Evolutionary conservation across 2,888 invertebrate genomes (phyloP), one percentile per base, ranked within the genome.

Genomic region (Platynereis dumerilii): DNA sequence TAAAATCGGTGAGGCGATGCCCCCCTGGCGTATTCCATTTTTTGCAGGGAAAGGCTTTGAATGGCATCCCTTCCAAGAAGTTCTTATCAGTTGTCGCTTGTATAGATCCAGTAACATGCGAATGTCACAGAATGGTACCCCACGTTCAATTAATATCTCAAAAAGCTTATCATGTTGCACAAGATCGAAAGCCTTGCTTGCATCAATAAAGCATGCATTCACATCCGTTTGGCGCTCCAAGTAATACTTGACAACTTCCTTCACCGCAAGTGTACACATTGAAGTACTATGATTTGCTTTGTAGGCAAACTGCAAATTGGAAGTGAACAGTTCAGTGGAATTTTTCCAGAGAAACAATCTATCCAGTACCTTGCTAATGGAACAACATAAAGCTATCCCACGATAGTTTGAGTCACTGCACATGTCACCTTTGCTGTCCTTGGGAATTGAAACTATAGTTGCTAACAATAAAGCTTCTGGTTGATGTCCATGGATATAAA

Each of bases 1-100:
- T n/a, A 48, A 48, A n/a, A 48, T 22, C n/a, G 48, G n/a, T n/a
- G 48, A n/a, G n/a, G 22, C 22, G 22, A 48, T 48, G 3, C 48
- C 48, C 48, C 48, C 48, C n/a, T 48, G 48, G 3, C 48, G 48
- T 20, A 48, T 48, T 48, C 48, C 48, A 48, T 48, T 48, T n/a
- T n/a, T 48, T 48, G 48, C 3, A 12, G 20, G n/a, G 22, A 48
- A 48, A 7, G n/a, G 20, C 22, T 22, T n/a, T n/a, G 48, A 48
- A 22, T 48, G 17, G n/a, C 17, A 22, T n/a, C 48, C 22, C 17
- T 48, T 48, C 48, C 48, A 48, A n/a, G 22, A n/a, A 10, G 48
- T 48, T 48, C 48, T 48, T 5, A 48, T 48, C n/a, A 12, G 20
- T n/a, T 48, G 48, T 48, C 48, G 5, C n/a, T 48, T n/a, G 48